phyloP scores from a whole-genome alignment of 2,888 invertebrate species.

The Lithosia quadra region DNA sequence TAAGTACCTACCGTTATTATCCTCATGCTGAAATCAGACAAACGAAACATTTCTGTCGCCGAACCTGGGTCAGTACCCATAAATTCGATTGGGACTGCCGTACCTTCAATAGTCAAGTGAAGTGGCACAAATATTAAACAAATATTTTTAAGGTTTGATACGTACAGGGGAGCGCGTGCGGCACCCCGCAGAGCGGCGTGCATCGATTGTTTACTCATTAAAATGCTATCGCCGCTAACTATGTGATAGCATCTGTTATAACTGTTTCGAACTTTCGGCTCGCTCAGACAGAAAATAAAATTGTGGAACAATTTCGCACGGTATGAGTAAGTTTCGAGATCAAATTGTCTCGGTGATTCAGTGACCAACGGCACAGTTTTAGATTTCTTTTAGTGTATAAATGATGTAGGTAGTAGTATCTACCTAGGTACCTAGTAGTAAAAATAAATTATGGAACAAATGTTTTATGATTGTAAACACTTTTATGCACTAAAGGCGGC shows the following conservation, averaged over 20 bases:
- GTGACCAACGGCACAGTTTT: background rate
- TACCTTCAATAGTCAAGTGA: background rate
- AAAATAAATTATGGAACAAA: too few species aligned
- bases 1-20: too few species aligned
- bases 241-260: slow-evolving; percentile 80
- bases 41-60: background rate
- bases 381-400: background rate
- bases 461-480: too few species aligned
- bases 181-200: slow-evolving; percentile 82
- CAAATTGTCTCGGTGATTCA: slow-evolving; percentile 6
- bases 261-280: slow-evolving; percentile 75
- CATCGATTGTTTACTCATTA: slow-evolving; percentile 88
- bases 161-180: slow-evolving; percentile 72
- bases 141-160: slow-evolving; percentile 4
- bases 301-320: slow-evolving; percentile 64
- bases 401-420: background rate
- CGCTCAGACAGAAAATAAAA: slow-evolving; percentile 69
- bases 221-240: slow-evolving; percentile 83
- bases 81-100: background rate
- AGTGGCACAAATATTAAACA: background rate
- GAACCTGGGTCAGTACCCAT: background rate
- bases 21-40: too few species aligned
- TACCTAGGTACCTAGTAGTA: background rate
- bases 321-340: slow-evolving; percentile 26
- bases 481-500: too few species aligned